A percentile compares a stretch with the other conserved stretches of the same genome.
Evolutionary conservation across 2,888 invertebrate genomes (phyloP).

Genomic region (Aporophyla lueneburgensis): DNA sequence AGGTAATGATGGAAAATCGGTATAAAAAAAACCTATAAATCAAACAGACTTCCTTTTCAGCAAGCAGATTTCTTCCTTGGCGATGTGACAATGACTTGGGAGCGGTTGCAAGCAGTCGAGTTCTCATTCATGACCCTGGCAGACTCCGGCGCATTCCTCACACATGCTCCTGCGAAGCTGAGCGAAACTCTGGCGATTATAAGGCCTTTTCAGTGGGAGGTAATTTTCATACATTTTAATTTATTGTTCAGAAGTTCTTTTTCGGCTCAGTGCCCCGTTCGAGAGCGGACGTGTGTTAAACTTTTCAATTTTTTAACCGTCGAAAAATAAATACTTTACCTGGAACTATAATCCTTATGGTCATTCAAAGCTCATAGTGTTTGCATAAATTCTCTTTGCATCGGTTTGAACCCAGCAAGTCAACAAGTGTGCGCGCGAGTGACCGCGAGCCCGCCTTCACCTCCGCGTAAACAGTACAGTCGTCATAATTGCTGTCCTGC

Average conservation of each 20-base stretch:
- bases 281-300: too few species aligned
- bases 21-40: not conserved
- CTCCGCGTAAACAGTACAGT: too few species aligned
- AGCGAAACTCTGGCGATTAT: conserved; percentile 94
- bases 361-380: too few species aligned
- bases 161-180: conserved; percentile 93
- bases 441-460: too few species aligned
- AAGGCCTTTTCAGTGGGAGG: conserved; percentile 94
- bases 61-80: conserved; percentile 94
- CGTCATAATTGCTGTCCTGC: too few species aligned
- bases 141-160: conserved; percentile 94
- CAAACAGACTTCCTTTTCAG: conserved; percentile 75
- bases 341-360: too few species aligned
- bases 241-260: not conserved
- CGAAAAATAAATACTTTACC: too few species aligned
- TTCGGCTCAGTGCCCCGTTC: too few species aligned
- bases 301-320: too few species aligned
- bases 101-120: conserved; percentile 93
- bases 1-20: not conserved
- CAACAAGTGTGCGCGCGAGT: too few species aligned
- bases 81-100: conserved; percentile 94
- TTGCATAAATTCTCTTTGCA: too few species aligned
- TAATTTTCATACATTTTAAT: conserved; percentile 67
- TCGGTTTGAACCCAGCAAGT: too few species aligned
- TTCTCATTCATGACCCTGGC: conserved; percentile 94